phyloP scores from a whole-genome alignment of 2,113 vertebrate species.

The Hypomesus transpacificus region DNA sequence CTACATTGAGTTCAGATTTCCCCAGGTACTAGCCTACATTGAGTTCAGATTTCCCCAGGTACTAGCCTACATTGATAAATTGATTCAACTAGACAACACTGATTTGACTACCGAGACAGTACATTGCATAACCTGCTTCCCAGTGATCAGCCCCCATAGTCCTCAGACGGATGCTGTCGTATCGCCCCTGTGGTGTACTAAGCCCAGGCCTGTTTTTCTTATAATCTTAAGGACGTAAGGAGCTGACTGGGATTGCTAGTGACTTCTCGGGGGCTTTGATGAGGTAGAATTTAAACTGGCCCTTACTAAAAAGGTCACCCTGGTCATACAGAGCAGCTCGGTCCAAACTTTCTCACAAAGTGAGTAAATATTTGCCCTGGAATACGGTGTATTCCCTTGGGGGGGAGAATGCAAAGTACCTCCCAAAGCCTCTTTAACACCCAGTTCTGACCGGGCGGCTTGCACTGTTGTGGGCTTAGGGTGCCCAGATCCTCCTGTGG shows the following conservation, averaged over 20 bases:
- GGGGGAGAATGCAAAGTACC: slow-evolving; percentile 55
- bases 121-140: no score
- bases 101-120: no score
- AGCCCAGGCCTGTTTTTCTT: background rate
- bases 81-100: no score
- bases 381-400: slow-evolving; percentile 34
- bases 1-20: no score
- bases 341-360: slow-evolving; percentile 43
- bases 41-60: no score
- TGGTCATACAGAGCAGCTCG: slow-evolving; percentile 35
- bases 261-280: slow-evolving; percentile 37
- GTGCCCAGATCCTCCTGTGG: slow-evolving; percentile 48
- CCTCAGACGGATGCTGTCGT: no score
- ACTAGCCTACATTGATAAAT: no score
- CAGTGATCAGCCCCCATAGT: no score
- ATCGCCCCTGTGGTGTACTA: no score
- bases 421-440: slow-evolving; percentile 60
- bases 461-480: slow-evolving; percentile 61
- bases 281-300: slow-evolving; percentile 65
- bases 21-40: no score
- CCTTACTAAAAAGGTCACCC: slow-evolving; percentile 26
- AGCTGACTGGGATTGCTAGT: slow-evolving; percentile 11
- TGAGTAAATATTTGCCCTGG: slow-evolving; percentile 59
- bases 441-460: slow-evolving; percentile 61
- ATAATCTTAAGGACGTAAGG: slow-evolving; percentile 15